Conservation (phyloP, 2,797 vertebrate species). For the Malurus splendens region DNA sequence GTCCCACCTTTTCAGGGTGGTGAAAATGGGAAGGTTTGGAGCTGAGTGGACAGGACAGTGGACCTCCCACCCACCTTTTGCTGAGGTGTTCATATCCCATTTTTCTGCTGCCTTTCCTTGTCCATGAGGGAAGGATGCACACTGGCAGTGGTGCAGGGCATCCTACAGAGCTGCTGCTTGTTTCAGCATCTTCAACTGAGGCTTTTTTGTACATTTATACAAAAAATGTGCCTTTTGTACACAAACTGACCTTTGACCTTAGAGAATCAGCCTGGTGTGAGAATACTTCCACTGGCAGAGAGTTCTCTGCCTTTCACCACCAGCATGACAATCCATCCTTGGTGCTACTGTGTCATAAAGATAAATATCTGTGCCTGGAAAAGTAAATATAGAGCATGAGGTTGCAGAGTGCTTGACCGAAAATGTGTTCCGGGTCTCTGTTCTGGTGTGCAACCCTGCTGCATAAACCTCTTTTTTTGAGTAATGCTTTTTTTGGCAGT, state of each 20-base stretch:
- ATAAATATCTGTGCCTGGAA: not conserved
- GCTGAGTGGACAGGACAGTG: not conserved
- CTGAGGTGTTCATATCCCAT: not conserved
- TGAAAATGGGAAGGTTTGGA: not conserved
- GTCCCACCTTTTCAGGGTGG: not conserved
- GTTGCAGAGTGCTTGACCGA: not conserved
- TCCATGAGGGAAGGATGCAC: not conserved
- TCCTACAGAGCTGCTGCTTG: not conserved
- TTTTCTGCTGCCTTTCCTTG: not conserved
- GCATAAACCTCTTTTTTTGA: not conserved
- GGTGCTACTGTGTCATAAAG: not conserved
- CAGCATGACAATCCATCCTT: not conserved
- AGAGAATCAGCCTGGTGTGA: not conserved
- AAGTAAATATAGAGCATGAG: not conserved
- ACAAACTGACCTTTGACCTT: not conserved
- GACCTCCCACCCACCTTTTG: not conserved
- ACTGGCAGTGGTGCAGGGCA: not conserved
- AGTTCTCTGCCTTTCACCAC: not conserved
- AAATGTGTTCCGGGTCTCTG: not conserved
- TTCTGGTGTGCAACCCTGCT: not conserved
- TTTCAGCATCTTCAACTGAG: not conserved
- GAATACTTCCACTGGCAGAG: not conserved
- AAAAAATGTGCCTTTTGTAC: too few relatives aligned
- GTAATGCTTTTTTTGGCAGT: not conserved
- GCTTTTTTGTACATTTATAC: not conserved